Evolutionary conservation across 2,797 vertebrate species (phyloP), one percentile per base, ranked within the genome.

Genomic region (Spheniscus humboldti): DNA sequence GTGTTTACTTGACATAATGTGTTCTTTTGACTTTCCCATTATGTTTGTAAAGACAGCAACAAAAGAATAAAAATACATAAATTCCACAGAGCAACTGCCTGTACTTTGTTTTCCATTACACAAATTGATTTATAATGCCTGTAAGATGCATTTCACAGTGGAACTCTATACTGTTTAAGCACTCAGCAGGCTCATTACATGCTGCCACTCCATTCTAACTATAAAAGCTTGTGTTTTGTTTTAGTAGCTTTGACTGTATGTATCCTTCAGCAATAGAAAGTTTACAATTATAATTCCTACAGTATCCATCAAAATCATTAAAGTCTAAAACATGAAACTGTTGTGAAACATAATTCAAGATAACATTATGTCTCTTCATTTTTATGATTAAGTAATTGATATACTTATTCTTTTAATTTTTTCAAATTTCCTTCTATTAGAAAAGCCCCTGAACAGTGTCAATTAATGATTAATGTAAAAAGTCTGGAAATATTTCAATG

Each of bases 91-190:
- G 35, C 57, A 93, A 69, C 37, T 94, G 57, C 39, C 78, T 96
- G 52, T 66, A 69, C 45, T 92, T 91, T 86, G 68, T 84, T 95
- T 92, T 95, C 71, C 35, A 45, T 89, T 94, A 76, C 35, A 88
- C 57, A 94, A 92, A 96, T 79, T 88, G 75, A 95, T 96, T 96
- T 94, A 92, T 89, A 94, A 92, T 87, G 87, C 53, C 74, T 88
- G 48, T 50, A 87, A 93, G 73, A 94, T 86, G 33, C 73, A 85
- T 77, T 94, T 92, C 74, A 75, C 57, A 48, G 53, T 35, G 63
- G 67, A 92, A 71, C 31, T 74, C 43, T 74, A 7, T 17, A 25
- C 18, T 63, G 19, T 78, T 85, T 19, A 77, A 90, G 41, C 68
- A 72, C 74, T 72, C 86, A 87, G 82, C 68, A 96, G 85, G 60